Base-by-base conservation (phyloP, 2,888 invertebrate genomes). In the Apeira syringaria region DNA sequence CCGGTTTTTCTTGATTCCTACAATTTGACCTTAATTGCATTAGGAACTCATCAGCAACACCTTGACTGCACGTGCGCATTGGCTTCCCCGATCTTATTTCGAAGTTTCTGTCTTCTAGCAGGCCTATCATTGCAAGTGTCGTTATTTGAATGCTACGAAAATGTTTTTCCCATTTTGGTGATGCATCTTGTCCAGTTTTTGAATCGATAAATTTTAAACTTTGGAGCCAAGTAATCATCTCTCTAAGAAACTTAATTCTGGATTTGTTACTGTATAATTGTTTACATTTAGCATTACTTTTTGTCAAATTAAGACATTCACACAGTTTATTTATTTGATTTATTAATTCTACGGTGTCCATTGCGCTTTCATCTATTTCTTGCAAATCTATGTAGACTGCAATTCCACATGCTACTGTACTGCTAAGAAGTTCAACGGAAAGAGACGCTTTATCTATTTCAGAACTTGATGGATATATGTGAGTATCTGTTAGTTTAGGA, bases 401-500 rank as follows among this genome's bases (percentile, higher is more conserved):
- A 12, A 44, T 11, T 7, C 43, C 43, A 33, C 33, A 22, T 2
- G 43, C 43, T 7, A 44, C 43, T 17, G 7, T 5, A 12, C 13
- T 33, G 9, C 24, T 33, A n/a, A 44, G 24, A 29, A 44, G 6
- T 24, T 44, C 43, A 25, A 9, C n/a, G 17, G 25, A 29, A 10
- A 11, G 26, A 3, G 20, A 1, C 8, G 7, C 5, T 0, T 29
- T 25, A 3, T 4, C 3, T 18, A 30, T 18, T 13, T 35, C 30
- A n/a, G 25, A 7, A 17, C 11, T 24, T 26, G 24, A 8, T 10
- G 37, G 27, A 5, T 17, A 28, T 2, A 43, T 9, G 26, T 44
- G 37, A n/a, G 12, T 26, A n/a, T 18, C 9, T 7, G 43, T 37
- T 24, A 44, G 17, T 18, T 44, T 37, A 18, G 43, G 43, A 11